phyloP scores from a whole-genome alignment of 2,113 vertebrate species.

The Leptosomus discolor region DNA sequence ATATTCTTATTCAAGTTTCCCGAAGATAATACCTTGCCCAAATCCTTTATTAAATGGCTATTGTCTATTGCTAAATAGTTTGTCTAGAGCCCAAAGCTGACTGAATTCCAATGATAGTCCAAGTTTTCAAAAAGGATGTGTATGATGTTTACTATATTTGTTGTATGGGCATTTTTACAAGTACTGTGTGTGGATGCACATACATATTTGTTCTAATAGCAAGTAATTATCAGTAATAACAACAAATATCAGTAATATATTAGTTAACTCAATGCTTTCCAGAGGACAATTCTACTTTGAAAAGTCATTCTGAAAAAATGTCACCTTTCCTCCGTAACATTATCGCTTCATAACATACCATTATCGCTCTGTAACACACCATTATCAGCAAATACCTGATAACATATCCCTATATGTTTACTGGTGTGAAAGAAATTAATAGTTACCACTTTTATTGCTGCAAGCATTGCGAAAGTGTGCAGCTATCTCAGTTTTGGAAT shows the following conservation, averaged over 20 bases:
- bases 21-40: neutral
- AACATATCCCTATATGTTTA: neutral
- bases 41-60: neutral
- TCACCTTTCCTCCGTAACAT: constrained; percentile 6
- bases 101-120: neutral
- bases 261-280: neutral
- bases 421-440: neutral
- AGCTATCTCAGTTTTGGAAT: neutral
- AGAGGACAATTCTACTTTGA: neutral
- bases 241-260: neutral
- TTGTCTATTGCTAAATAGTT: neutral
- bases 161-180: neutral
- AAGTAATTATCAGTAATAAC: neutral
- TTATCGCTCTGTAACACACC: neutral
- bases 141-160: neutral
- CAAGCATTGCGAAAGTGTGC: neutral
- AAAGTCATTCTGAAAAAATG: neutral
- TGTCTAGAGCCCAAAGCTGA: neutral
- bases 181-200: rapidly evolving
- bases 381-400: constrained; percentile 33
- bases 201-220: neutral
- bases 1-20: neutral
- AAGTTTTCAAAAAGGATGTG: neutral
- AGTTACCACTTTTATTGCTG: neutral
- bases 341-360: neutral